Percentiles rank a stretch among this genome's conserved stretches.
Conservation (phyloP, 1,140 invertebrate species). For the Drosophila leontia region DNA sequence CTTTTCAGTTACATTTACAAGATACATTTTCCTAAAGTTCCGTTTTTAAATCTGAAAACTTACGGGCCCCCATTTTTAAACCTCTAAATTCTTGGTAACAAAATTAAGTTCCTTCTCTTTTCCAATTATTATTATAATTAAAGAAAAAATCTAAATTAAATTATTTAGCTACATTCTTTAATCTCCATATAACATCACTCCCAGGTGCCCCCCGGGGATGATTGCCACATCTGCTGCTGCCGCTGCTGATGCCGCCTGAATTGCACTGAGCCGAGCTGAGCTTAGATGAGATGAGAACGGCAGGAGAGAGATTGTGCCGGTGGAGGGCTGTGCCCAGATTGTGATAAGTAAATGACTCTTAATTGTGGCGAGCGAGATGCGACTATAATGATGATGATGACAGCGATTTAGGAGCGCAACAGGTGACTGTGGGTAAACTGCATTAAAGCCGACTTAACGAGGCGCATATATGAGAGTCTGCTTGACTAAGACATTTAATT, state of each 20-base stretch:
- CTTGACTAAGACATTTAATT: conserved; percentile 25
- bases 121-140: neutral
- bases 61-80: no score
- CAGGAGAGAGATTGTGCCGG: conserved; percentile 14
- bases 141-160: neutral
- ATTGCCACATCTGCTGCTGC: conserved; percentile 18
- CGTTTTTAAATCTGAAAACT: no score
- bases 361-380: conserved; percentile 48
- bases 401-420: conserved; percentile 45
- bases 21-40: no score
- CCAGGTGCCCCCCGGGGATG: conserved; percentile 15
- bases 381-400: conserved; percentile 38
- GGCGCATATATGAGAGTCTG: conserved; percentile 22
- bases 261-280: conserved; percentile 22
- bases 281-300: conserved; percentile 20
- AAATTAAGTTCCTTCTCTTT: neutral
- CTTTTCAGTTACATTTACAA: no score
- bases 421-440: conserved; percentile 50
- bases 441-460: conserved; percentile 26
- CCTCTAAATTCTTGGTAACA: no score
- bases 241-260: conserved; percentile 3
- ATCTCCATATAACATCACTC: neutral
- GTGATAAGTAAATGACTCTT: conserved; percentile 71
- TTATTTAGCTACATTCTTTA: neutral
- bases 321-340: conserved; percentile 30